phyloP scores from a whole-genome alignment of 2,113 vertebrate species.

The Dissostichus mawsoni region DNA sequence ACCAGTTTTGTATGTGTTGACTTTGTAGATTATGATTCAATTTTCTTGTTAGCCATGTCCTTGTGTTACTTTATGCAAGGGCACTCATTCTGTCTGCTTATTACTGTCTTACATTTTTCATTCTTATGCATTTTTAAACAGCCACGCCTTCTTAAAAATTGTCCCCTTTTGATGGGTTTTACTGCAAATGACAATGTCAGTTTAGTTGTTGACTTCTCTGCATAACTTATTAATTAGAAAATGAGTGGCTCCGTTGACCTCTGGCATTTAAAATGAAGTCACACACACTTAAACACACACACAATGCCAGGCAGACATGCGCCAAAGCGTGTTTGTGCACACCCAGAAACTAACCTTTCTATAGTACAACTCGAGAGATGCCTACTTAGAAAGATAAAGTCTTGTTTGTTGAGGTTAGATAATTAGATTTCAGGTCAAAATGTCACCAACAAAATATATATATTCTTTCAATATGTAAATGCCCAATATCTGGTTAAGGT shows the following conservation, averaged over 20 bases:
- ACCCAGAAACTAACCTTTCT: neutral
- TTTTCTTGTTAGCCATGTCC: conserved; percentile 12
- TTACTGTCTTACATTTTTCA: conserved; percentile 60
- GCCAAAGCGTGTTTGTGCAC: neutral
- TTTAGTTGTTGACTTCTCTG: conserved; percentile 39
- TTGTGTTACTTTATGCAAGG: conserved; percentile 36
- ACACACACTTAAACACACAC: neutral
- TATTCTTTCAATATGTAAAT: no score
- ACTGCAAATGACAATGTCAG: conserved; percentile 35
- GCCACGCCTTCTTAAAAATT: conserved; percentile 53
- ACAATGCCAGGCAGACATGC: neutral
- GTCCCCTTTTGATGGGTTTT: conserved; percentile 35
- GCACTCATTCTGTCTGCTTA: conserved; percentile 31
- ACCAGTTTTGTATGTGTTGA: neutral
- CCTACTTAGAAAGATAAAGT: neutral
- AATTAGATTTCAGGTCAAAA: neutral
- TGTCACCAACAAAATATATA: no score
- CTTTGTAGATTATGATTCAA: neutral
- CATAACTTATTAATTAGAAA: conserved; percentile 49
- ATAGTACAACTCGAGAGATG: neutral
- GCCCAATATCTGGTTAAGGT: neutral
- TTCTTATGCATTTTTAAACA: conserved; percentile 60
- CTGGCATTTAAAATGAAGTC: conserved; percentile 29
- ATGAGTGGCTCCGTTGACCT: conserved; percentile 47
- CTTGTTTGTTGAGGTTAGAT: neutral